A percentile compares a stretch with the other conserved stretches of the same genome.
Conservation (phyloP, 2,888 invertebrate genomes). For the Euplexia lucipara region DNA sequence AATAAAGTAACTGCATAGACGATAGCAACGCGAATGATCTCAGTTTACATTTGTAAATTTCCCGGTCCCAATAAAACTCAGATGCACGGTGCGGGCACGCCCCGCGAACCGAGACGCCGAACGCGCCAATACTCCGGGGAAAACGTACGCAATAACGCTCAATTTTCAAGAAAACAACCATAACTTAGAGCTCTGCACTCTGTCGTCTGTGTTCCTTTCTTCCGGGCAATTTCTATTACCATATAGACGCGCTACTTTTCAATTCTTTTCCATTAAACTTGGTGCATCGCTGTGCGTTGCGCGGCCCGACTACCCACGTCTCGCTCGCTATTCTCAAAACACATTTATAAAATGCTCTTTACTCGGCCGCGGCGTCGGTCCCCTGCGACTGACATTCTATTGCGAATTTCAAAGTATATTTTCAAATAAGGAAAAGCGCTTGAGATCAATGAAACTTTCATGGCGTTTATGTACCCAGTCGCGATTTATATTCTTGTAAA, state of each 20-base stretch:
- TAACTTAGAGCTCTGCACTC: constrained; percentile 89
- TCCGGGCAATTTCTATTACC: constrained; percentile 91
- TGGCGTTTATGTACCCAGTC: constrained; percentile 70
- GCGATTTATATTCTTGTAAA: constrained; percentile 67
- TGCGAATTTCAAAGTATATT: constrained; percentile 87
- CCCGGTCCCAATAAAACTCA: constrained; percentile 80
- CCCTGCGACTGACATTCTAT: constrained; percentile 88
- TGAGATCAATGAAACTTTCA: constrained; percentile 83
- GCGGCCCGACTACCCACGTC: constrained; percentile 76
- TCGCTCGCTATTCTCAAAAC: constrained; percentile 85
- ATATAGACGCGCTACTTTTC: constrained; percentile 91
- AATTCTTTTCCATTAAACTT: constrained; percentile 91
- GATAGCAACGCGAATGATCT: constrained; percentile 78
- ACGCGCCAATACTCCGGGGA: constrained; percentile 75
- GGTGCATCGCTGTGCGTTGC: constrained; percentile 89
- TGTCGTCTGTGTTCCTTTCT: constrained; percentile 89
- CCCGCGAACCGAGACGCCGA: constrained; percentile 64
- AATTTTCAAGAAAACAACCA: constrained; percentile 89
- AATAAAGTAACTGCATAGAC: constrained; percentile 70
- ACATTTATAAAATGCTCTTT: constrained; percentile 90
- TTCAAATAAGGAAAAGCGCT: constrained; percentile 82
- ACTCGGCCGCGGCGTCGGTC: constrained; percentile 83
- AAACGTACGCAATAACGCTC: constrained; percentile 87
- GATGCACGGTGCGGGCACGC: constrained; percentile 62
- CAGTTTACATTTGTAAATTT: constrained; percentile 80